These are phyloP conservation scores for Rhodophaea formosa DNA, from an alignment of 2,888 invertebrate species.

Conservation along the genomic window DNA sequence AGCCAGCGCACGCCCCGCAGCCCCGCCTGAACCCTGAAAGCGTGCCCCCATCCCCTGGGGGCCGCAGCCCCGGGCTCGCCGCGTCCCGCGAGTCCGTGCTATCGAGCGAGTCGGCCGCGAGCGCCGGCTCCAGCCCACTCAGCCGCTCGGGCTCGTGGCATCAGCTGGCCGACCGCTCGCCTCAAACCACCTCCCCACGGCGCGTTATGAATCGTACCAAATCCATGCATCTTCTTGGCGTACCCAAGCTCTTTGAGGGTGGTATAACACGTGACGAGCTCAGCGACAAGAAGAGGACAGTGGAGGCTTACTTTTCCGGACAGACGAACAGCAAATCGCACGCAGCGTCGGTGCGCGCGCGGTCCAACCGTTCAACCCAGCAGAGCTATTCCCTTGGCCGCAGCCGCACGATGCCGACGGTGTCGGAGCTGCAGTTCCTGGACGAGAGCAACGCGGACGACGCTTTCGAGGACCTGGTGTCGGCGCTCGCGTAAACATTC, in stretches of 20 bases:
- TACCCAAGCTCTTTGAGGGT: constrained; percentile 91
- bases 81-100: constrained; percentile 61
- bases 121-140: constrained; percentile 51
- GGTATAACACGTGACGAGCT: constrained; percentile 85
- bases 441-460: constrained; percentile 92
- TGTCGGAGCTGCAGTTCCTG: constrained; percentile 83
- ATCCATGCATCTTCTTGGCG: constrained; percentile 86
- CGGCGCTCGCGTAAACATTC: constrained; percentile 79
- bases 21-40: constrained; percentile 84
- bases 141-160: constrained; percentile 91
- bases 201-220: constrained; percentile 81
- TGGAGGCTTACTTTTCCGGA: constrained; percentile 87
- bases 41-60: constrained; percentile 40
- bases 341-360: constrained; percentile 43
- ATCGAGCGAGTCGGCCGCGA: constrained; percentile 56
- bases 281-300: constrained; percentile 85
- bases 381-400: constrained; percentile 81
- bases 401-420: constrained; percentile 89
- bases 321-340: constrained; percentile 33
- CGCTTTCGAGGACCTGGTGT: constrained; percentile 93
- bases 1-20: constrained; percentile 38
- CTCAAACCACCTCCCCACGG: constrained; percentile 66
- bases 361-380: constrained; percentile 56
- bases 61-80: constrained; percentile 49
- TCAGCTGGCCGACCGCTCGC: constrained; percentile 74